Evolutionary conservation across 2,113 vertebrate genomes (phyloP), one percentile per base, ranked within the genome.

Genomic region (Oreochromis spilurus): DNA sequence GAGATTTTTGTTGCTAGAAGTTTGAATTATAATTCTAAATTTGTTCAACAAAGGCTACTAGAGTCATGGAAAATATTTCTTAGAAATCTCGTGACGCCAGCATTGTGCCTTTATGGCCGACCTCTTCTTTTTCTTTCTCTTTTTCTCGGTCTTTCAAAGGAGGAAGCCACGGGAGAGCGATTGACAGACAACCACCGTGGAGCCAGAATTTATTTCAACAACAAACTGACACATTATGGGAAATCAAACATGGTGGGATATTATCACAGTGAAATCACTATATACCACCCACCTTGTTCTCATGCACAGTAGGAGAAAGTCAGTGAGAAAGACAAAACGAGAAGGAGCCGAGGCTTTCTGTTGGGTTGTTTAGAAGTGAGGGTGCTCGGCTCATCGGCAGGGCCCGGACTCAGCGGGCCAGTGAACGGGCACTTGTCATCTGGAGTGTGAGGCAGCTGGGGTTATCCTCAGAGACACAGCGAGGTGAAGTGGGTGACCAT

Each of bases 401-500:
- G 67, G 79, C 75, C 53, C n/a, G 55, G 70, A 54, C 92, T 88
- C 94, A 91, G 93, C 85, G 17, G 88, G 89, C 90, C 85, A 24
- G 79, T 60, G 92, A 87, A 84, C 85, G 91, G 93, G 88, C 95
- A 95, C 95, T 95, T 94, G 95, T 96, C 94, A 92, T 94, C 78
- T 89, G 91, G 94, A 94, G 95, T 93, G 94, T 29, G 90, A 95
- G 94, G 94, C 95, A 92, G 94, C 95, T 90, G 94, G 93, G 94
- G 95, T 95, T 95, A 94, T 96, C 95, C 95, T 95, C 93, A 94
- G 95, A 96, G 93, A 96, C 93, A 93, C 93, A 21, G 92, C 11
- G 89, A 93, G 95, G 95, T 96, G 95, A 96, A 96, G 95, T 96
- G 95, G 95, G 92, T 95, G 96, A 96, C 95, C 92, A 89, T 94